Evolutionary conservation across 2,113 vertebrate genomes (phyloP).

Genomic region (Dromas ardeola): DNA sequence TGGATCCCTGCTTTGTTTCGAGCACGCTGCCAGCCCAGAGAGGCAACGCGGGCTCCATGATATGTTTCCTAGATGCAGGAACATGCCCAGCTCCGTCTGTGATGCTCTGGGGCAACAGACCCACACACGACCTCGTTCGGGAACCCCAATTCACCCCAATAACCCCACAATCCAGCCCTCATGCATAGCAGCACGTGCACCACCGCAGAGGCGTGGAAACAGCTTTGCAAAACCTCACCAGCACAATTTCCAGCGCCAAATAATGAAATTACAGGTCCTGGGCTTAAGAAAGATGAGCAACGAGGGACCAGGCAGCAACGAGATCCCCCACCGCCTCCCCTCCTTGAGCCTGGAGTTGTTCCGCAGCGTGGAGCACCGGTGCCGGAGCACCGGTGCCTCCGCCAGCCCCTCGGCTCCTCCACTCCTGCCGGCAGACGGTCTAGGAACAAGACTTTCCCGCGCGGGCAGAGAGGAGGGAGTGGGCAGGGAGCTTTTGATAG

Average conservation of each 20-base stretch:
- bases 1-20: background rate
- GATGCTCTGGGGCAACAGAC: background rate
- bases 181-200: background rate
- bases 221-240: background rate
- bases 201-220: background rate
- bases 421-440: conserved; percentile 4
- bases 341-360: background rate
- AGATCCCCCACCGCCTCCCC: background rate
- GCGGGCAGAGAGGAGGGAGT: conserved; percentile 31
- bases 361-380: background rate
- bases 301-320: background rate
- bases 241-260: background rate
- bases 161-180: background rate
- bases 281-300: background rate
- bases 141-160: background rate
- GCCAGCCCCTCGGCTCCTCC: background rate
- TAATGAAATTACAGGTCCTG: background rate
- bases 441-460: conserved; percentile 41
- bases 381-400: background rate
- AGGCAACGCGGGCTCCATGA: accelerated
- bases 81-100: background rate
- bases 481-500: conserved; percentile 16
- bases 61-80: background rate
- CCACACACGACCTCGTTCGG: accelerated
- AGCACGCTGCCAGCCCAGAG: background rate